Conservation (phyloP, 2,888 invertebrate genomes). For the Agriopis marginaria region DNA sequence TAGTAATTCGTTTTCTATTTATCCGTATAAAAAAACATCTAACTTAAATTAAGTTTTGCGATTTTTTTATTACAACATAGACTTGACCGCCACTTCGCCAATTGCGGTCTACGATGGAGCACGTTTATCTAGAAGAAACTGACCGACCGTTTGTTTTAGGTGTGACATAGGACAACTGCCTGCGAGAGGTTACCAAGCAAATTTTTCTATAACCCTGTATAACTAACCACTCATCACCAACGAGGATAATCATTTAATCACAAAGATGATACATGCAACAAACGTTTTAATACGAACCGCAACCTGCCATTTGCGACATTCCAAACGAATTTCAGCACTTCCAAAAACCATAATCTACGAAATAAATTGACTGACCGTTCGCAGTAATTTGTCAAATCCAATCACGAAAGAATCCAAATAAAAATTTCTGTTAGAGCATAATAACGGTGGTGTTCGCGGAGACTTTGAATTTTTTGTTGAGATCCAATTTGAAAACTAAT, state of each 20-base stretch:
- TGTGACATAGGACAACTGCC: too few species aligned
- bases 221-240: neutral
- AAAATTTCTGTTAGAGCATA: conserved; percentile 73
- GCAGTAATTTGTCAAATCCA: conserved; percentile 82
- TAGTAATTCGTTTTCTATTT: too few species aligned
- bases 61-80: too few species aligned
- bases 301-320: conserved; percentile 35
- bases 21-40: too few species aligned
- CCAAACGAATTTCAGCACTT: conserved; percentile 41
- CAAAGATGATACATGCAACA: conserved; percentile 27
- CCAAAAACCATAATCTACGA: conserved; percentile 42
- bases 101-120: too few species aligned
- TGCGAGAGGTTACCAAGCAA: too few species aligned
- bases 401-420: conserved; percentile 72
- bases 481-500: conserved; percentile 86
- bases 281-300: conserved; percentile 28
- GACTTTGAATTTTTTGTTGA: conserved; percentile 74
- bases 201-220: too few species aligned
- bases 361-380: conserved; percentile 69
- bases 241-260: neutral
- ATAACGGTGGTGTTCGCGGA: conserved; percentile 70
- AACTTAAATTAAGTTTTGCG: too few species aligned
- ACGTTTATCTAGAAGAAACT: too few species aligned
- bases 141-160: too few species aligned
- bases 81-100: too few species aligned